A percentile compares a stretch with the other conserved stretches of the same genome.
These are phyloP conservation scores for Penaeus japonicus DNA, from an alignment of 1,140 invertebrate species.

Conservation along the genomic window DNA sequence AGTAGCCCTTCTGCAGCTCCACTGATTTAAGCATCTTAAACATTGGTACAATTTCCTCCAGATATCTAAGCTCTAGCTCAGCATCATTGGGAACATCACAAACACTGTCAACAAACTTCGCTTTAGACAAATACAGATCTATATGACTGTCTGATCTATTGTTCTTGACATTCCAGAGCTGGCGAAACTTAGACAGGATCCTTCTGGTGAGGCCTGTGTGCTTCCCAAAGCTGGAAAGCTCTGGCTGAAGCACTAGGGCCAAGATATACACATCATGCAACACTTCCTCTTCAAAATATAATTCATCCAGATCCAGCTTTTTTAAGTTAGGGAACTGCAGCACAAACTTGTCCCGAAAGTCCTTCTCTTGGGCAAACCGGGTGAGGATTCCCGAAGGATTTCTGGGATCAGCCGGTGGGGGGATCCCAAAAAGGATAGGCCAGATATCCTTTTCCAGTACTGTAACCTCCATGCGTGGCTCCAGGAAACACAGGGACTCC, in stretches of 20 bases:
- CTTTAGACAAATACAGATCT: slow-evolving; percentile 20
- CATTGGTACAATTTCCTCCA: slow-evolving; percentile 15
- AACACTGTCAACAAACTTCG: slow-evolving; percentile 31
- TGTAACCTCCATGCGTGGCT: slow-evolving; percentile 3
- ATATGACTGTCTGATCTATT: neutral
- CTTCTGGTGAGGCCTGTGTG: slow-evolving; percentile 26
- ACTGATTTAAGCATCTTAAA: slow-evolving; percentile 21
- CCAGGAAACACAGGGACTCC: slow-evolving; percentile 36
- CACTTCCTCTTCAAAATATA: slow-evolving; percentile 21
- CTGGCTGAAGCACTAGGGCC: slow-evolving; percentile 17
- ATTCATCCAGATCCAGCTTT: slow-evolving; percentile 32
- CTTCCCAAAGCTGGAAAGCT: slow-evolving; percentile 26
- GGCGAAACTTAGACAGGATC: slow-evolving; percentile 11
- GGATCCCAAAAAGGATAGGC: slow-evolving; percentile 22
- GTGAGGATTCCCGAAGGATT: neutral
- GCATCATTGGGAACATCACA: neutral
- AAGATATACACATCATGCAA: slow-evolving; percentile 26
- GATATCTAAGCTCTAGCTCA: slow-evolving; percentile 6
- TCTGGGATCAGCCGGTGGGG: neutral
- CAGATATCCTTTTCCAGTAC: slow-evolving; percentile 23
- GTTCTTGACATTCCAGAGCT: slow-evolving; percentile 13
- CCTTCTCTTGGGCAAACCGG: slow-evolving; percentile 4
- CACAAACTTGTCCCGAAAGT: slow-evolving; percentile 16
- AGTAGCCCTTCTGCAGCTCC: slow-evolving; percentile 22
- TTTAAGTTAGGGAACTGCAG: slow-evolving; percentile 27